Conservation (phyloP, 2,888 invertebrate genomes). For the Coleophora deauratella region DNA sequence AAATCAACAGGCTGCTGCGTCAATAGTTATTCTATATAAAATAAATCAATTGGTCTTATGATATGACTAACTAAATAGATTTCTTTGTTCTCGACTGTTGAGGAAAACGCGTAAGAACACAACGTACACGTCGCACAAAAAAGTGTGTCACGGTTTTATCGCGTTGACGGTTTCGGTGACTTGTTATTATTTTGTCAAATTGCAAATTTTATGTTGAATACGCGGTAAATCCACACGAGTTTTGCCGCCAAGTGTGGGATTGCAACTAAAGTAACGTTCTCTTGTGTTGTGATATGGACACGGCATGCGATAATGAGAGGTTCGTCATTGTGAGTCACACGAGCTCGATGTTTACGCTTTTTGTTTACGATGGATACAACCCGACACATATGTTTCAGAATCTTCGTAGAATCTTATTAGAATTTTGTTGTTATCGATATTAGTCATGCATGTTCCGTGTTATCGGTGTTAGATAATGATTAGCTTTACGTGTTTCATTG, state of each 20-base stretch:
- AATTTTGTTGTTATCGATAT: conserved; percentile 33
- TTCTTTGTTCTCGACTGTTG: conserved; percentile 61
- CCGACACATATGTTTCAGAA: conserved; percentile 31
- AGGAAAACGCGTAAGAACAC: conserved; percentile 54
- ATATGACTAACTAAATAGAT: conserved; percentile 31
- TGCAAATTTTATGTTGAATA: conserved; percentile 20
- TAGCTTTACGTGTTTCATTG: too few species aligned
- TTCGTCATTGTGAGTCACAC: conserved; percentile 70
- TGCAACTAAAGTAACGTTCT: conserved; percentile 58
- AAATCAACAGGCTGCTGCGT: conserved; percentile 65
- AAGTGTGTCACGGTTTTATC: conserved; percentile 46
- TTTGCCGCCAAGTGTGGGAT: conserved; percentile 48
- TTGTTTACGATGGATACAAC: conserved; percentile 55
- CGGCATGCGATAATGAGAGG: conserved; percentile 58
- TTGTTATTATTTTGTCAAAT: conserved; percentile 14
- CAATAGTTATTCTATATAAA: conserved; percentile 20
- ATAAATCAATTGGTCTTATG: conserved; percentile 7
- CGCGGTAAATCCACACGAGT: conserved; percentile 37
- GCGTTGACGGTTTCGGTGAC: not conserved
- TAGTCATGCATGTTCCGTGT: conserved; percentile 47
- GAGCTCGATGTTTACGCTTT: conserved; percentile 60
- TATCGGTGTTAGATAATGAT: too few species aligned
- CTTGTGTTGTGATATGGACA: conserved; percentile 48
- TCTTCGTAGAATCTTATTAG: conserved; percentile 41
- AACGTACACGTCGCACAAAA: conserved; percentile 33